These are phyloP conservation scores for Cryptocephalus primarius DNA, from an alignment of 2,888 invertebrate genomes.

Conservation along the genomic window DNA sequence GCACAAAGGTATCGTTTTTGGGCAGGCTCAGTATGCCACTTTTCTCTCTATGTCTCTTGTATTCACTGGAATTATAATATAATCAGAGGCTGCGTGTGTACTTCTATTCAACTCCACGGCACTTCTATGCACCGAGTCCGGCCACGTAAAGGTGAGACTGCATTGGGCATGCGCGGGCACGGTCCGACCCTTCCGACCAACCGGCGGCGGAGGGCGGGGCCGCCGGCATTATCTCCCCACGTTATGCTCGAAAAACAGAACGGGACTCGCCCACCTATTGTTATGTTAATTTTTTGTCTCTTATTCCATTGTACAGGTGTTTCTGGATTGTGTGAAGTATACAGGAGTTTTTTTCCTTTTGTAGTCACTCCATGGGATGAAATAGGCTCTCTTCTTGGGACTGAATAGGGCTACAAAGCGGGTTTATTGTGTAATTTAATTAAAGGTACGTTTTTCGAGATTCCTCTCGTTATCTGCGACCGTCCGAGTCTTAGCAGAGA, in stretches of 20 bases:
- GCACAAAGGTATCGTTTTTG: conserved; percentile 8
- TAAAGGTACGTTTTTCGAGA: no score
- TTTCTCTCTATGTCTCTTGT: conserved; percentile 1
- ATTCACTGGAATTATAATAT: not conserved
- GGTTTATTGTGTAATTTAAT: not conserved
- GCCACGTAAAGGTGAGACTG: conserved; percentile 15
- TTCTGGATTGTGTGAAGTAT: conserved; percentile 31
- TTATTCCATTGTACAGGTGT: conserved; percentile 38
- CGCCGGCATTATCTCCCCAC: conserved; percentile 30
- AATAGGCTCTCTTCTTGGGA: conserved; percentile 10
- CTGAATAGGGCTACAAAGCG: no score
- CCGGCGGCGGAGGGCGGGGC: conserved; percentile 27
- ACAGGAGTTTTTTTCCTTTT: conserved; percentile 9
- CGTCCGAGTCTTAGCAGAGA: no score
- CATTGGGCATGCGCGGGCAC: conserved; percentile 27
- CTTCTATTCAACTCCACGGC: conserved; percentile 29
- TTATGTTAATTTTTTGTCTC: conserved; percentile 40
- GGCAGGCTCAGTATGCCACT: not conserved
- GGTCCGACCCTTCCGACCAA: conserved; percentile 25
- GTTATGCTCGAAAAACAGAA: conserved; percentile 34
- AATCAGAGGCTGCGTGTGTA: conserved; percentile 25
- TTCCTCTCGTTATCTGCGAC: no score
- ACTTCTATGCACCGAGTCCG: conserved; percentile 25
- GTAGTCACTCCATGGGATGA: conserved; percentile 6
- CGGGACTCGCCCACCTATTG: conserved; percentile 34